Base-by-base conservation (phyloP, 2,797 vertebrate species). In the Parauchenoglanis punctatus region DNA sequence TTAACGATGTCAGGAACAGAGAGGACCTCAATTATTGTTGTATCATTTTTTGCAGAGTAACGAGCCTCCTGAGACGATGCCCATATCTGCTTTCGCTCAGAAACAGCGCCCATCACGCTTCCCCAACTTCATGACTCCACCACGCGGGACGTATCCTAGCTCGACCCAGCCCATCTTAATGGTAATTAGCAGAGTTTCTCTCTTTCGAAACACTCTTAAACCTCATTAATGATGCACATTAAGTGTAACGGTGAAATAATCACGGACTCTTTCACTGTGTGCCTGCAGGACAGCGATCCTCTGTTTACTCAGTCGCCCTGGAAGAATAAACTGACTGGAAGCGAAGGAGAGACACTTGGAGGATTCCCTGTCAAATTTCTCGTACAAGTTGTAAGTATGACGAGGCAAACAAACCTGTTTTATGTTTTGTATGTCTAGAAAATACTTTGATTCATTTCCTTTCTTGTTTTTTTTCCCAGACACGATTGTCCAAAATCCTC, bases 301-400 rank as follows among this genome's bases (percentile, higher is more conserved):
- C 96, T 99, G 84, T 95, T 98, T 92, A 97, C 96, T 93, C 97
- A 98, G 58, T 98, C 98, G 6, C 97, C 97, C 0, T 99, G 98
- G 98, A 98, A 96, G 94, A 98, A 89, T 93, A 99, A 98, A 94
- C 95, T 98, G 87, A 95, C 97, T 0, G 96, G 96, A 90, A 95
- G 96, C 87, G 98, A 99, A 12, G 97, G 96, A 86, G 98, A 99
- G 85, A 99, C 98, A 0, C 94, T 99, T 81, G 99, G 99, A 91
- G 99, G 99, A 78, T 99, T 99, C 95, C 99, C 99, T 88, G 97
- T 99, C 90, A 98, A 99, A 93, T 99, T 99, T 92, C 97, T 99
- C 83, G 96, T 99, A 86, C 99, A 99, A 96, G 98, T 99, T 96
- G 99, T 99, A 95, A 97, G 95, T 95, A 72, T 86, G 85, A 61